Conservation (phyloP, 2,797 vertebrate genomes). For the Pantherophis alleghaniensis region DNA sequence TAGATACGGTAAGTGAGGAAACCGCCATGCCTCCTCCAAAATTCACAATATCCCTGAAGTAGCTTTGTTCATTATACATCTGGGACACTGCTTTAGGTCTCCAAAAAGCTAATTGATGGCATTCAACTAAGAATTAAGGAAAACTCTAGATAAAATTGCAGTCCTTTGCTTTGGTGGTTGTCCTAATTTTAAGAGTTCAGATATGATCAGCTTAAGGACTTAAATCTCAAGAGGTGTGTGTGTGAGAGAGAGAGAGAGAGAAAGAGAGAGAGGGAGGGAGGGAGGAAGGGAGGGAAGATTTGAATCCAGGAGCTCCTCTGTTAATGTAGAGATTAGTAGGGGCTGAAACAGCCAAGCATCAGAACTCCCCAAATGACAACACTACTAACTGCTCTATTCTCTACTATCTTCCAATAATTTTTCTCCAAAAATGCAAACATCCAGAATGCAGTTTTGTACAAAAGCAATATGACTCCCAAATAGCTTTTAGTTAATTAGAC, state of each 20-base stretch:
- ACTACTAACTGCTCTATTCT: neutral
- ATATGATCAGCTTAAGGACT: neutral
- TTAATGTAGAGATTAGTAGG: neutral
- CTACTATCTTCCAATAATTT: neutral
- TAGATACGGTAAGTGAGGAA: neutral
- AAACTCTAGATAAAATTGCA: neutral
- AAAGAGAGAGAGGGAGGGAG: fast-evolving
- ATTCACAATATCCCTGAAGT: neutral
- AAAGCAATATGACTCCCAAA: neutral
- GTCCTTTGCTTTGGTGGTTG: neutral
- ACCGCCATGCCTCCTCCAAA: neutral
- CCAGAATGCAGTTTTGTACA: neutral
- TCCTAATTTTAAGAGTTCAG: neutral
- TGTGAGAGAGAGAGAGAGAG: neutral
- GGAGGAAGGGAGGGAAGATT: neutral
- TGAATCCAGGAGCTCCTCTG: neutral
- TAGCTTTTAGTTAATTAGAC: neutral
- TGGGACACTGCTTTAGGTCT: neutral
- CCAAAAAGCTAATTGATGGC: neutral
- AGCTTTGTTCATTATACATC: neutral
- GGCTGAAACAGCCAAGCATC: neutral
- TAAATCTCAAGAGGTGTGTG: neutral
- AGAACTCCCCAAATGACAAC: neutral
- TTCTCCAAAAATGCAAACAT: neutral
- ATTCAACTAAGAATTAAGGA: neutral